Percentiles rank a stretch among this genome's conserved stretches.
phyloP scores from a whole-genome alignment of 2,113 vertebrate genomes.

The Gavia stellata region DNA sequence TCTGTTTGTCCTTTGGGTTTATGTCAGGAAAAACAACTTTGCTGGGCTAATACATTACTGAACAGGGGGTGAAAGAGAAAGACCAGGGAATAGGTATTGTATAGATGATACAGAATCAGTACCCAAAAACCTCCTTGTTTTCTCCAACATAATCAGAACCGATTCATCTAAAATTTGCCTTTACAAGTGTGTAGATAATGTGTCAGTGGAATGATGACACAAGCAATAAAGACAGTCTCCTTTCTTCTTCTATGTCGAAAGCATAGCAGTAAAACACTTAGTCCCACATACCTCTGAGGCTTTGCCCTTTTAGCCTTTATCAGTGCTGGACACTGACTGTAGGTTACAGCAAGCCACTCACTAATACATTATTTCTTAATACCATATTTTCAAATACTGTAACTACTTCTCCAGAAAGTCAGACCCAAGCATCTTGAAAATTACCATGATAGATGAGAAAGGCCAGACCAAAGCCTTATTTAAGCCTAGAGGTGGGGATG shows the following conservation, averaged over 20 bases:
- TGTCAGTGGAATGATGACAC: not conserved
- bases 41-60: not conserved
- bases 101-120: not conserved
- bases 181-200: not conserved
- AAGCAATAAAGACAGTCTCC: not conserved
- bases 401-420: not conserved
- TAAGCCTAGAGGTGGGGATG: not conserved
- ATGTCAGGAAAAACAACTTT: not conserved
- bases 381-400: not conserved
- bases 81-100: rapidly evolving
- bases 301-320: not conserved
- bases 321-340: not conserved
- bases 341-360: not conserved
- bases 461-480: not conserved
- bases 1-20: not conserved
- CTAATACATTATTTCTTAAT: not conserved
- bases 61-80: not conserved
- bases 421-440: not conserved
- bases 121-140: not conserved
- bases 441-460: not conserved
- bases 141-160: not conserved
- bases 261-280: not conserved
- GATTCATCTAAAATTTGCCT: not conserved
- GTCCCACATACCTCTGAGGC: not conserved
- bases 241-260: not conserved